These are phyloP conservation scores for Paracanthobrama guichenoti DNA, from an alignment of 2,113 vertebrate genomes.

Conservation along the genomic window DNA sequence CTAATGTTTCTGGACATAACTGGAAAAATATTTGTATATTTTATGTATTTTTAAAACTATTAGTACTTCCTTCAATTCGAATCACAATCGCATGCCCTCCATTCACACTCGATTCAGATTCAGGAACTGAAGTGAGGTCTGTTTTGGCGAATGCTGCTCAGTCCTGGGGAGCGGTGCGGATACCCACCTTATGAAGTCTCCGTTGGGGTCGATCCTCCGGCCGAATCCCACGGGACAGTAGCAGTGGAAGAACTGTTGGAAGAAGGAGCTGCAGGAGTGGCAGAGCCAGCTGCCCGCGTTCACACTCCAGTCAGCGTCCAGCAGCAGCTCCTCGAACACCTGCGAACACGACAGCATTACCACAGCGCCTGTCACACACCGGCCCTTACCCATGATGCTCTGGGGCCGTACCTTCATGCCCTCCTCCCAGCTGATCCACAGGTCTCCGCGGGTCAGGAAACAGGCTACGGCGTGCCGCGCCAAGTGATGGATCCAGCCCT, in stretches of 20 bases:
- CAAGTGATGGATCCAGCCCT: slow-evolving; percentile 66
- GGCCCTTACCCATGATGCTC: neutral
- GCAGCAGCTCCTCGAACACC: slow-evolving; percentile 67
- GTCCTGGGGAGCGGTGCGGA: neutral
- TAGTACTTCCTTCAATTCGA: too few relatives aligned
- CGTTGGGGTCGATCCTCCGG: slow-evolving; percentile 64
- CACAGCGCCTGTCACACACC: neutral
- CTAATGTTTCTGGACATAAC: too few relatives aligned
- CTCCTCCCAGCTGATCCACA: slow-evolving; percentile 69
- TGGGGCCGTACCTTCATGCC: slow-evolving; percentile 56
- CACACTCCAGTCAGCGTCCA: slow-evolving; percentile 68
- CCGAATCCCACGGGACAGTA: slow-evolving; percentile 67
- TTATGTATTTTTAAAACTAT: too few relatives aligned
- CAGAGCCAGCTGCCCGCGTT: slow-evolving; percentile 68
- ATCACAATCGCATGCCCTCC: neutral
- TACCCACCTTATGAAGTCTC: slow-evolving; percentile 64
- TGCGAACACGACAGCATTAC: slow-evolving; percentile 23
- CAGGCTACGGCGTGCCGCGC: slow-evolving; percentile 64
- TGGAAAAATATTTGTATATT: too few relatives aligned
- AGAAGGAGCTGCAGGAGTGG: slow-evolving; percentile 68
- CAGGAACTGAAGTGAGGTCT: neutral
- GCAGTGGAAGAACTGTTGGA: slow-evolving; percentile 69
- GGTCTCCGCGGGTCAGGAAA: slow-evolving; percentile 64
- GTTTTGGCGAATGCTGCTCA: too few relatives aligned
- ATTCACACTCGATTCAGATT: neutral